Evolutionary conservation across 2,797 vertebrate genomes (phyloP).

Genomic region (Sebastolobus altivelis): DNA sequence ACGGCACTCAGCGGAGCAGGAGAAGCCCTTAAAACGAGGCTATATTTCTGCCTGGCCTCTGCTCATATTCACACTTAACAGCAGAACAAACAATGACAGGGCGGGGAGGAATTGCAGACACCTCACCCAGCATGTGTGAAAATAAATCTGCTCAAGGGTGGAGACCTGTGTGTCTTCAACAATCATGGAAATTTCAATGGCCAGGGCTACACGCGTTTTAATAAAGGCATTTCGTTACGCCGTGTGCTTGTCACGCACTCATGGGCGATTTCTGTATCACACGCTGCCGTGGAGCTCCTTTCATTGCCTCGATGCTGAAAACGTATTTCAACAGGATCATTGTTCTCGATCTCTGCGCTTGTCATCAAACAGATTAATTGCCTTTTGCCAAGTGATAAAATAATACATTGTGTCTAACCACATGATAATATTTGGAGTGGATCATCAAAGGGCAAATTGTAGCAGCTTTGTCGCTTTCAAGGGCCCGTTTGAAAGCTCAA

Average conservation of each 20-base stretch:
- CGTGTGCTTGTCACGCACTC: constrained; percentile 60
- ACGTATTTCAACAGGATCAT: constrained; percentile 56
- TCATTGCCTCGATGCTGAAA: constrained; percentile 56
- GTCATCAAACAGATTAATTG: constrained; percentile 67
- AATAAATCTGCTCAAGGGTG: constrained; percentile 86
- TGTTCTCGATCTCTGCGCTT: constrained; percentile 48
- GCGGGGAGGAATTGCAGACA: constrained; percentile 85
- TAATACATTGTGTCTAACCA: constrained; percentile 55
- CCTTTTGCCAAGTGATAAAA: constrained; percentile 62
- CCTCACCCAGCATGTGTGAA: constrained; percentile 88
- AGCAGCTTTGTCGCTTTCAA: constrained; percentile 58
- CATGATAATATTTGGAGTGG: constrained; percentile 62
- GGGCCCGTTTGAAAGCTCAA: constrained; percentile 63
- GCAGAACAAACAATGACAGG: constrained; percentile 87
- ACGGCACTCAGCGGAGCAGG: constrained; percentile 56
- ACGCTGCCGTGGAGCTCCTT: constrained; percentile 48
- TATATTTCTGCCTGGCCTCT: constrained; percentile 76
- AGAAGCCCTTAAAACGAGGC: constrained; percentile 62
- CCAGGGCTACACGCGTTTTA: constrained; percentile 72
- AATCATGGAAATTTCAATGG: constrained; percentile 84
- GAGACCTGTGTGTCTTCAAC: constrained; percentile 83
- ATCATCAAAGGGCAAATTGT: constrained; percentile 65
- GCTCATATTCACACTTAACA: constrained; percentile 84
- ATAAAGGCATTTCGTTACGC: constrained; percentile 77
- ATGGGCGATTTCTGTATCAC: constrained; percentile 39